These are phyloP conservation scores for Pituophis catenifer DNA, from an alignment of 2,113 vertebrate species.

Conservation along the genomic window DNA sequence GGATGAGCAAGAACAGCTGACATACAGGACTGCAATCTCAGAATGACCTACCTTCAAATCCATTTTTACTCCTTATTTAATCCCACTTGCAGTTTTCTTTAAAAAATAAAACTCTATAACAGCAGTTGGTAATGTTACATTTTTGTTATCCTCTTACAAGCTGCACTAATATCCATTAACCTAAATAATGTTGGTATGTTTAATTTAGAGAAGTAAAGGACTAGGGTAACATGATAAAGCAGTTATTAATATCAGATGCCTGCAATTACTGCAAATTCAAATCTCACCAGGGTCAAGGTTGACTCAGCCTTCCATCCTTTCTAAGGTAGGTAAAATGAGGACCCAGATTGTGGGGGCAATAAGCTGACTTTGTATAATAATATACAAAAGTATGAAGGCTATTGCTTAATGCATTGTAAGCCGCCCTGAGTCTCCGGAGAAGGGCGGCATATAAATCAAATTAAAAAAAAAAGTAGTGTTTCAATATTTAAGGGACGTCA, in stretches of 20 bases:
- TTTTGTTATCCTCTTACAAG: accelerated
- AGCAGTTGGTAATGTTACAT: not conserved
- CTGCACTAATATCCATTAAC: constrained; percentile 2
- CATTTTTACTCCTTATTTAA: not conserved
- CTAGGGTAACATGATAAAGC: not conserved
- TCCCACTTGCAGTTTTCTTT: not conserved
- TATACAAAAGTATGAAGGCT: no score
- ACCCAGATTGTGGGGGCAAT: no score
- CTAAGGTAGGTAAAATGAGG: no score
- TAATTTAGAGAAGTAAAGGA: not conserved
- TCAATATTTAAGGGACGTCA: not conserved
- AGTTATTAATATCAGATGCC: no score
- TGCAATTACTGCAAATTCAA: no score
- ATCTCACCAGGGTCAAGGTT: no score
- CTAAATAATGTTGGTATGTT: constrained; percentile 5
- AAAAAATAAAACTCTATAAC: not conserved
- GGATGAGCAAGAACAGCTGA: not conserved
- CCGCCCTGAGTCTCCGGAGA: no score
- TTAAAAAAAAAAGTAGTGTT: not conserved
- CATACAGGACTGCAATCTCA: not conserved
- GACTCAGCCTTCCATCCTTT: no score
- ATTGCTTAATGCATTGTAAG: no score
- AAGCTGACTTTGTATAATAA: no score
- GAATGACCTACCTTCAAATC: not conserved
- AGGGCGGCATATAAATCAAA: no score